These are phyloP conservation scores for Trichonephila clavata DNA, from an alignment of 1,140 invertebrate species.

Conservation along the genomic window DNA sequence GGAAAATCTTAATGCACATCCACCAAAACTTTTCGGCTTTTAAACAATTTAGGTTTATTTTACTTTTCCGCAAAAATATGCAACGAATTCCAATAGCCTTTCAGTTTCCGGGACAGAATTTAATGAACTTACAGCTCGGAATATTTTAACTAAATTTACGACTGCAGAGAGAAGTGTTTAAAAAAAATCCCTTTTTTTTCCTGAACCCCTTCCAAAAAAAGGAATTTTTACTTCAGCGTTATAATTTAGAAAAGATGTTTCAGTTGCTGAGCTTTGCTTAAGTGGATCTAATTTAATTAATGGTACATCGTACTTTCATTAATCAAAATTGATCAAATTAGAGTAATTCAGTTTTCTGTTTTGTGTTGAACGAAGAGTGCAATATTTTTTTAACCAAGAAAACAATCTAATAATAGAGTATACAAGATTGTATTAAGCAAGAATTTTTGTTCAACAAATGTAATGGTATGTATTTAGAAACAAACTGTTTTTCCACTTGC, in stretches of 20 bases:
- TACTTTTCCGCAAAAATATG: conserved; percentile 2
- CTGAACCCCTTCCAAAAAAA: background rate
- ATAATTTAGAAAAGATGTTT: conserved; percentile 42
- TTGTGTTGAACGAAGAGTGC: background rate
- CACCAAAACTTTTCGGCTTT: conserved; percentile 25
- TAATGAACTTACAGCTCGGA: conserved; percentile 3
- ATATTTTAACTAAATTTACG: conserved; percentile 31
- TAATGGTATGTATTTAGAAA: no score
- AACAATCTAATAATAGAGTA: background rate
- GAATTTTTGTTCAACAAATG: no score
- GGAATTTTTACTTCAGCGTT: conserved; percentile 9
- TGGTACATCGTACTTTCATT: background rate
- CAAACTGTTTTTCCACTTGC: no score
- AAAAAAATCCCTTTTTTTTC: background rate
- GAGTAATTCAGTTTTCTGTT: background rate
- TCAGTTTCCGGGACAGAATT: background rate
- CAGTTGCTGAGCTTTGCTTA: background rate
- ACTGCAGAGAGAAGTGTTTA: background rate
- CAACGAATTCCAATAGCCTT: background rate
- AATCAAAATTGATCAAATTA: conserved; percentile 21
- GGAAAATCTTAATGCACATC: background rate
- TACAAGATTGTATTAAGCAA: no score
- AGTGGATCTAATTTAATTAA: conserved; percentile 6
- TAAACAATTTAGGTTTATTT: conserved; percentile 25
- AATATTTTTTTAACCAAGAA: background rate